Conservation (phyloP, 1,140 invertebrate species). For the Homalodisca vitripennis region DNA sequence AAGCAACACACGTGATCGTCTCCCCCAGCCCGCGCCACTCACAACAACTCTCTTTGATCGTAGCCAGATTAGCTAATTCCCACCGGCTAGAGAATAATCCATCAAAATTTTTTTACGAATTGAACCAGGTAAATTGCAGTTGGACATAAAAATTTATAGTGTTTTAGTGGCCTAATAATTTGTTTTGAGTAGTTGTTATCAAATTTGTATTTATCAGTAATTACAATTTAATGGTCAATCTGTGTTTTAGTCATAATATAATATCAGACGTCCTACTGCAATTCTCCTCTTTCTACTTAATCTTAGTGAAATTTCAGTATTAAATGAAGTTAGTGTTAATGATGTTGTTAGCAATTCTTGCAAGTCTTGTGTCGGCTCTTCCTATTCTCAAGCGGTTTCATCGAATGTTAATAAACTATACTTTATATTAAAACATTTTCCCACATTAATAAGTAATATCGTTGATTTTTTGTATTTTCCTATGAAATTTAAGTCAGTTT, state of each 20-base stretch:
- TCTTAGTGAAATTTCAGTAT: slow-evolving; percentile 18
- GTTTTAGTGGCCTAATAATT: slow-evolving; percentile 15
- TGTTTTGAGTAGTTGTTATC: not conserved
- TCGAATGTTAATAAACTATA: slow-evolving; percentile 10
- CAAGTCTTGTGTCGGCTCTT: slow-evolving; percentile 4
- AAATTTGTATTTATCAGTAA: not conserved
- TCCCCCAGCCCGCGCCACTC: not conserved
- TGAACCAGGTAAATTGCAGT: too few species aligned
- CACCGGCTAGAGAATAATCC: too few species aligned
- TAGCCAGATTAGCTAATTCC: too few species aligned
- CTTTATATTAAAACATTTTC: slow-evolving; percentile 7
- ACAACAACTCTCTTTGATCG: too few species aligned
- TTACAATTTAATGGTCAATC: not conserved
- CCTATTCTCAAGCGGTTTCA: slow-evolving; percentile 8
- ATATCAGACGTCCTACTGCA: not conserved
- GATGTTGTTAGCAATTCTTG: slow-evolving; percentile 1
- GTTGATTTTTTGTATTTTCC: slow-evolving; percentile 5
- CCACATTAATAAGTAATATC: not conserved
- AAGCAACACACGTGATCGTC: slow-evolving; percentile 69
- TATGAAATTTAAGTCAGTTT: not conserved
- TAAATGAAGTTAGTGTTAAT: slow-evolving; percentile 9
- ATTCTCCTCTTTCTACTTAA: slow-evolving; percentile 18
- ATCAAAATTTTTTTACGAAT: too few species aligned
- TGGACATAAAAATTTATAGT: not conserved
- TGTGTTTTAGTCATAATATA: not conserved